These are phyloP conservation scores for Cataglyphis altisquamis DNA, from an alignment of 2,888 invertebrate species.

Conservation along the genomic window DNA sequence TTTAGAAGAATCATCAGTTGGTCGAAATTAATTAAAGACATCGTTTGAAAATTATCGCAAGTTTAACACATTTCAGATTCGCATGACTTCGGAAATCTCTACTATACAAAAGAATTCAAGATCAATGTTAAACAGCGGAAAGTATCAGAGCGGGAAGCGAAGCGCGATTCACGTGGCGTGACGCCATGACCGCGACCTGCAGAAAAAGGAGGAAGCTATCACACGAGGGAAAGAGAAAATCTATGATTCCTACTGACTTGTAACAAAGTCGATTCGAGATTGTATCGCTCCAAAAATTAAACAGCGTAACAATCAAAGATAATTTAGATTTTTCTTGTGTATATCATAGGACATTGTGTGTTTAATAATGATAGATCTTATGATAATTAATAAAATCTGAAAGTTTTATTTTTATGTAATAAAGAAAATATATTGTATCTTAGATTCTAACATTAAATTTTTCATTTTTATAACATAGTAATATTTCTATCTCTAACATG, in stretches of 20 bases:
- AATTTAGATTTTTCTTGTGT: not conserved
- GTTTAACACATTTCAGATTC: not conserved
- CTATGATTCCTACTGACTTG: constrained; percentile 21
- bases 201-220: constrained; percentile 28
- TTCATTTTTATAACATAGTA: not conserved
- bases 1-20: not conserved
- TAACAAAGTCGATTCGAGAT: not conserved
- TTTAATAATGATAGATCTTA: not conserved
- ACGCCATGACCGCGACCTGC: constrained; percentile 40
- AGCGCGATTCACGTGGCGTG: constrained; percentile 34
- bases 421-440: not conserved
- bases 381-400: not conserved
- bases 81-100: constrained; percentile 1
- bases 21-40: not conserved
- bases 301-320: constrained; percentile 8
- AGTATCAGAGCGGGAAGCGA: constrained; percentile 51
- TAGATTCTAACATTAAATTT: not conserved
- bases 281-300: constrained; percentile 25
- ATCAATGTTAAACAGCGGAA: constrained; percentile 28
- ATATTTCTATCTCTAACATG: not conserved
- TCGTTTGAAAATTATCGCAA: not conserved
- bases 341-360: not conserved
- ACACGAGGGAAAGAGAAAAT: not conserved
- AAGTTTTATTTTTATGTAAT: not conserved
- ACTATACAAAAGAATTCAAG: constrained; percentile 21